Conservation (phyloP, 2,888 invertebrate genomes). For the Campopleginae sp. region DNA sequence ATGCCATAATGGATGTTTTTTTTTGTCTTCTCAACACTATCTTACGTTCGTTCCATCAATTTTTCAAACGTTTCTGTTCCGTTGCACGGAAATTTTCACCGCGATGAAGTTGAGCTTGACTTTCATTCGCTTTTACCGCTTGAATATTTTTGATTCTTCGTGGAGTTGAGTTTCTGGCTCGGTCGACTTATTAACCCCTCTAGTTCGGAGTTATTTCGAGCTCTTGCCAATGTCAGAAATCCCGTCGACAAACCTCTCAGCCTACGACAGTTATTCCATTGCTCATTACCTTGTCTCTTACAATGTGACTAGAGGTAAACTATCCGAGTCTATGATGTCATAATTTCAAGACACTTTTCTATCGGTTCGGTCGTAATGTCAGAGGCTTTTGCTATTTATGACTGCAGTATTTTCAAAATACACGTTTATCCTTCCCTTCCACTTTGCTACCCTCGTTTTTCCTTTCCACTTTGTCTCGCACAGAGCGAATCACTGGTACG, state of each 20-base stretch:
- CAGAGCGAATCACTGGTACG: conserved; percentile 10
- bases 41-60: conserved; percentile 49
- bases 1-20: conserved; percentile 77
- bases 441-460: neutral
- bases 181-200: neutral
- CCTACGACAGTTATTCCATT: conserved; percentile 23
- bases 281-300: conserved; percentile 34
- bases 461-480: neutral
- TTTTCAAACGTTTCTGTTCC: neutral
- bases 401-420: conserved; percentile 13
- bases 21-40: conserved; percentile 9
- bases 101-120: conserved; percentile 1
- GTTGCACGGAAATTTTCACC: neutral
- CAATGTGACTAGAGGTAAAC: conserved; percentile 17
- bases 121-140: neutral
- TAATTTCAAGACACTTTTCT: neutral
- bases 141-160: neutral
- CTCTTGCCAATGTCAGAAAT: neutral
- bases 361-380: neutral
- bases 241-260: neutral
- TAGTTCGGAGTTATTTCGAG: neutral
- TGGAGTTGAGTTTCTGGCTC: neutral
- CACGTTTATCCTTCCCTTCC: neutral
- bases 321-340: conserved; percentile 18
- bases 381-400: conserved; percentile 6